Evolutionary conservation across 2,797 vertebrate genomes (phyloP).

Genomic region (Todus mexicanus): DNA sequence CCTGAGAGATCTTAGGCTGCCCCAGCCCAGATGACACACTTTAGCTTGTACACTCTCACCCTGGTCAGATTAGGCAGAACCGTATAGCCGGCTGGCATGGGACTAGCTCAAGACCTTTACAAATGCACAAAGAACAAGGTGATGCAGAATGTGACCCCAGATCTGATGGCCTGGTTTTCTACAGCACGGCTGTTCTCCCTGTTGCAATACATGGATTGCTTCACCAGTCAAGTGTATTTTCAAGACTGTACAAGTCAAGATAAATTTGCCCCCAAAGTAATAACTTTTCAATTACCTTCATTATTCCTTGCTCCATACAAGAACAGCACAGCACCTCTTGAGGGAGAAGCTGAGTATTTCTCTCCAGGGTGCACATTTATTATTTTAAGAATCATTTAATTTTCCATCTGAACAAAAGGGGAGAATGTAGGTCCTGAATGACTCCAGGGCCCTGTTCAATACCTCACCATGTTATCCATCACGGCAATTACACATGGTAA

Average conservation of each 20-base stretch:
- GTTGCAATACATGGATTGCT: not conserved
- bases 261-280: constrained; percentile 57
- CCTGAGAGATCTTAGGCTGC: not conserved
- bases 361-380: constrained; percentile 65
- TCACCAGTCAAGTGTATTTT: not conserved
- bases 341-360: constrained; percentile 55
- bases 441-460: constrained; percentile 48
- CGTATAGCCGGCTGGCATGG: rapidly evolving
- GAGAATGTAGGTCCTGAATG: constrained; percentile 51
- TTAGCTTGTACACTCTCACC: not conserved
- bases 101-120: not conserved
- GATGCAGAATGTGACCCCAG: not conserved
- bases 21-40: not conserved
- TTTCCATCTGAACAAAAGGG: constrained; percentile 56
- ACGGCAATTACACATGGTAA: constrained; percentile 27
- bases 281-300: constrained; percentile 65
- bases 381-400: constrained; percentile 70
- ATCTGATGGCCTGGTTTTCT: constrained; percentile 10
- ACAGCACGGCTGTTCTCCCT: not conserved
- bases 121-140: not conserved
- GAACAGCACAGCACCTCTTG: constrained; percentile 43
- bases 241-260: constrained; percentile 24
- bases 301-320: constrained; percentile 50
- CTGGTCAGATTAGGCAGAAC: not conserved
- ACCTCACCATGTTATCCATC: constrained; percentile 8